Conservation (phyloP, 1,140 invertebrate genomes). For the Caenorhabditis brenneri region DNA sequence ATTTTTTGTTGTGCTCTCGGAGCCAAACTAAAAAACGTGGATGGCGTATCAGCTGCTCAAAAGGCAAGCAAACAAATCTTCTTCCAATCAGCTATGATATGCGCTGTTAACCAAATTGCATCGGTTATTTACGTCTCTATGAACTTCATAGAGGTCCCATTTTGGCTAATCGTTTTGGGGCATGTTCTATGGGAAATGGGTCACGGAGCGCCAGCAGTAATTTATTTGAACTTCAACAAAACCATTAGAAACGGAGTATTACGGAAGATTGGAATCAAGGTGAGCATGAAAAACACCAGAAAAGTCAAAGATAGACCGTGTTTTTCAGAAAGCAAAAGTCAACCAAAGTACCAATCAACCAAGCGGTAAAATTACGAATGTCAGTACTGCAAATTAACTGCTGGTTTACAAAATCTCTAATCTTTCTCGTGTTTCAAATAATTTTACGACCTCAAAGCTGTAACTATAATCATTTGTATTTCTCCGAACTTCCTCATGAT, state of each 20-base stretch:
- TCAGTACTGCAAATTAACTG: neutral
- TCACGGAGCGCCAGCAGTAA: neutral
- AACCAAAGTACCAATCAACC: neutral
- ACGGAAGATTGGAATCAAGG: neutral
- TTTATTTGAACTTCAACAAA: neutral
- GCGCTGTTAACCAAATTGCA: neutral
- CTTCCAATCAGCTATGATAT: neutral
- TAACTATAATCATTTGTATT: no score
- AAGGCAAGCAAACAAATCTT: neutral
- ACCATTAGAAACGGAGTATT: neutral
- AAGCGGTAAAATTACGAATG: neutral
- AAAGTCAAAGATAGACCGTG: no score
- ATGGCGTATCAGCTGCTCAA: neutral
- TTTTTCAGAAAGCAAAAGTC: neutral
- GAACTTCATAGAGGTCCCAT: neutral
- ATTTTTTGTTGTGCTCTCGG: neutral
- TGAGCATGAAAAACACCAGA: no score
- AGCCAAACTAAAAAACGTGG: neutral
- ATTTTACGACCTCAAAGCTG: no score
- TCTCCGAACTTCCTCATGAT: no score
- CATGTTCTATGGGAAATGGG: neutral
- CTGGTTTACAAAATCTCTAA: neutral
- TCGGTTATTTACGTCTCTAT: neutral
- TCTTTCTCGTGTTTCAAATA: no score
- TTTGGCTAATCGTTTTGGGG: neutral